Base-by-base conservation (phyloP, 1,140 invertebrate genomes). In the Caenorhabditis briggsae region DNA sequence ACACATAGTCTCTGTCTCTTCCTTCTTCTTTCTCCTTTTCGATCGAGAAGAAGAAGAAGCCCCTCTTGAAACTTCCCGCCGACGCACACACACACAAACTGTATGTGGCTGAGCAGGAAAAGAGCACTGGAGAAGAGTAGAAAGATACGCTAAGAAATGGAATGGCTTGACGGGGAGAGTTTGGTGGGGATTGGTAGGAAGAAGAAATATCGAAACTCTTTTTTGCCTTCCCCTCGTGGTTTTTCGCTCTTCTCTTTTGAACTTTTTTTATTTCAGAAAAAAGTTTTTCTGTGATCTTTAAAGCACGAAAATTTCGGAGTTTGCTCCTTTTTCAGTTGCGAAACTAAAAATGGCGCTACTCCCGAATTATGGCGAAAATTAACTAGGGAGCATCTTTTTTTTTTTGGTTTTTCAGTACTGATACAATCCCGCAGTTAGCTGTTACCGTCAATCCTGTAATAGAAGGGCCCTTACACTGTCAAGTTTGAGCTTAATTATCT, bases 31-130 rank as follows among this genome's bases (percentile, higher is more conserved):
- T 53, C 46, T 78, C 18, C 23, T 23, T 50, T 23, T 78, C 70
- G 70, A 74, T 78, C 46, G 70, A 78, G 8, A n/a, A 8, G 56
- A 20, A 20, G 25, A 18, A 78, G 46, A 48, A 78, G 70, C 70
- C 70, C 59, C 50, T 78, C 70, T 78, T 78, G 70, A 78, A 78
- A 78, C 70, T 78, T 55, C 84, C 33, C 59, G 84, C 65, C 84
- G 84, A 86, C 84, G 65, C 65, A 70, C 65, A 84, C 83, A 65
- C 46, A 59, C 82, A 50, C 55, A 61, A 41, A 64, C 46, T 78
- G 46, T 78, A 53, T 20, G 70, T 11, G 43, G 9, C 65, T 25
- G 65, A 43, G 23, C 11, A 14, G 14, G 16, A 20, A 33, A 33
- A 33, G 33, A 33, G 33, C 33, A 33, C 33, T 33, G 33, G 33